A percentile compares a stretch with the other conserved stretches of the same genome.
These are phyloP conservation scores for Myrmecophaga tridactyla DNA, from an alignment of 2,113 vertebrate species.

Conservation along the genomic window DNA sequence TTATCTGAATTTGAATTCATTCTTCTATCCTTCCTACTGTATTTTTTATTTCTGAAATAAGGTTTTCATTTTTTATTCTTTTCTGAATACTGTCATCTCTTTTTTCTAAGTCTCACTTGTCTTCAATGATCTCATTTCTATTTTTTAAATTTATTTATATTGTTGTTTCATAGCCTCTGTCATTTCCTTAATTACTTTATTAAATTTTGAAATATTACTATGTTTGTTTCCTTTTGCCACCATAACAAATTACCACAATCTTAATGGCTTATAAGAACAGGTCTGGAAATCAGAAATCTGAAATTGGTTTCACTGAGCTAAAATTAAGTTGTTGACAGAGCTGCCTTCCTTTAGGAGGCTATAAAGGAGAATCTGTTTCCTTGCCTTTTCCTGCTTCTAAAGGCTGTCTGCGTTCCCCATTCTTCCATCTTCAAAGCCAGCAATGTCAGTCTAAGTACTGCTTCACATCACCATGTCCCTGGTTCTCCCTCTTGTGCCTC, in stretches of 20 bases:
- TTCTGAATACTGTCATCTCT: background rate
- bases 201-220: background rate
- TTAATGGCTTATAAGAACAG: background rate
- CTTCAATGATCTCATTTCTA: background rate
- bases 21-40: background rate
- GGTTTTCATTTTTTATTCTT: background rate
- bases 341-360: background rate
- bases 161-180: background rate
- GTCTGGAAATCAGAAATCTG: background rate
- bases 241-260: background rate
- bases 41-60: background rate
- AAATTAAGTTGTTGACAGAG: background rate
- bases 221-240: background rate
- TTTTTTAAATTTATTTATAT: background rate
- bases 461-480: background rate
- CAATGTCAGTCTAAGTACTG: background rate
- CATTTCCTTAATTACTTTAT: background rate
- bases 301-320: background rate
- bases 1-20: background rate
- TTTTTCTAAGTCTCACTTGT: background rate
- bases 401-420: too few species aligned
- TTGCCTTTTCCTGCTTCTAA: background rate
- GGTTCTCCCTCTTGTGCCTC: background rate
- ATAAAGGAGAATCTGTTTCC: background rate
- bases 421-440: background rate